Conservation (phyloP, 2,888 invertebrate species). For the Hypselothyrea guttata region DNA sequence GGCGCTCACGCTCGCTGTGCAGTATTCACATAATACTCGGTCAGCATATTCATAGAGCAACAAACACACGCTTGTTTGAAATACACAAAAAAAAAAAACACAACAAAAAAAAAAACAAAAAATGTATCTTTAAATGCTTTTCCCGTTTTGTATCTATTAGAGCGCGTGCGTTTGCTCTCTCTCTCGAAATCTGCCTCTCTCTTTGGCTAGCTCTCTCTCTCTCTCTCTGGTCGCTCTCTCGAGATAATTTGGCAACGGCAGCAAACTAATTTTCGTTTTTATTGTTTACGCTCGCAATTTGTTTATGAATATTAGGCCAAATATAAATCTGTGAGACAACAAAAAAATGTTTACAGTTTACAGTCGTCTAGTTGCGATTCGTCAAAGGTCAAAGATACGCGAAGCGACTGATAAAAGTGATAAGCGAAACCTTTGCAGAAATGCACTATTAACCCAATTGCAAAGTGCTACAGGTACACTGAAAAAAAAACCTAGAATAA, state of each 20-base stretch:
- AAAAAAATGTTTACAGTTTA: conserved; percentile 1
- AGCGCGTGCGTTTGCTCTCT: conserved; percentile 58
- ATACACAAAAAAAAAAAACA: too few species aligned
- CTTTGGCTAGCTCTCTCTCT: conserved; percentile 5
- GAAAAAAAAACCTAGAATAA: too few species aligned
- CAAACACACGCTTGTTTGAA: conserved; percentile 31
- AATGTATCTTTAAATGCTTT: conserved; percentile 60
- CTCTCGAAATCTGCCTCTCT: conserved; percentile 3
- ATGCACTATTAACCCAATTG: conserved; percentile 55
- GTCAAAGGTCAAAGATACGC: conserved; percentile 1
- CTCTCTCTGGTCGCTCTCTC: conserved; percentile 8
- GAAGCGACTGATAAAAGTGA: conserved; percentile 6
- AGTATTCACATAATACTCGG: too few species aligned
- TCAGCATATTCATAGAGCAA: conserved; percentile 12
- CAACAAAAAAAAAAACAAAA: conserved; percentile 25
- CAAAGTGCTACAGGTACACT: conserved; percentile 60
- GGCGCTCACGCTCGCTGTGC: not conserved
- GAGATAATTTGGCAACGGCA: conserved; percentile 24
- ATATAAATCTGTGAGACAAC: conserved; percentile 37
- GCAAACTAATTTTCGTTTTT: conserved; percentile 25
- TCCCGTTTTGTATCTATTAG: conserved; percentile 48
- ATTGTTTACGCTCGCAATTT: conserved; percentile 42
- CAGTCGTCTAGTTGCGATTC: not conserved
- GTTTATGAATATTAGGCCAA: conserved; percentile 39
- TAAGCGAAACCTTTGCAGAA: not conserved